phyloP scores from a whole-genome alignment of 2,113 vertebrate species.

The Grammomys dolichurus region DNA sequence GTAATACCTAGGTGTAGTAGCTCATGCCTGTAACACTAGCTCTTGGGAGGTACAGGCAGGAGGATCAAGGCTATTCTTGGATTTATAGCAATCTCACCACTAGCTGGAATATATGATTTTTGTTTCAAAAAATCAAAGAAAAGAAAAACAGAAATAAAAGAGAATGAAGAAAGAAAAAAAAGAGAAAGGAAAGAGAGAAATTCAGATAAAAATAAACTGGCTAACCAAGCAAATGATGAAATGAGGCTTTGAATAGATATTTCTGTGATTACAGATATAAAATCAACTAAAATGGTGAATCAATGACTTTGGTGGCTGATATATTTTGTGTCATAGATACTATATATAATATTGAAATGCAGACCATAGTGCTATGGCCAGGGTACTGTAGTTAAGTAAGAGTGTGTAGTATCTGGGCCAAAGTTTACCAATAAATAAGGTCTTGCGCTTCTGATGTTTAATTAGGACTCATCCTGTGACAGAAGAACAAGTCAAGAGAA shows the following conservation, averaged over 20 bases:
- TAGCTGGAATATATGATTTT: too few relatives aligned
- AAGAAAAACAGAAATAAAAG: background rate
- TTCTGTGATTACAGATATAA: constrained; percentile 36
- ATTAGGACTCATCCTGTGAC: too few relatives aligned
- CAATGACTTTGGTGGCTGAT: background rate
- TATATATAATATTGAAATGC: background rate
- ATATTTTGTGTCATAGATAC: background rate
- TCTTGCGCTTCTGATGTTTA: background rate
- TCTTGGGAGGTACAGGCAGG: too few relatives aligned
- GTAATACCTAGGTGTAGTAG: too few relatives aligned
- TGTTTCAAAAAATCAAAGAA: background rate
- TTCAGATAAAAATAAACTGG: background rate
- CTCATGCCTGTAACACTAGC: too few relatives aligned
- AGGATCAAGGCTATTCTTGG: too few relatives aligned
- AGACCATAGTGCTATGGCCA: background rate
- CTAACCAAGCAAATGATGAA: background rate
- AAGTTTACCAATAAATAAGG: background rate
- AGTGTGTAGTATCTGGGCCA: background rate
- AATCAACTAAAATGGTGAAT: background rate
- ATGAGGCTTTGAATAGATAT: background rate
- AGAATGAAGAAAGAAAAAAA: background rate
- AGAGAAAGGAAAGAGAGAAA: background rate
- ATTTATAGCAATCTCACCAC: too few relatives aligned
- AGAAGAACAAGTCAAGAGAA: too few relatives aligned
- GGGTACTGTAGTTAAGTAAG: background rate